These are phyloP conservation scores for Hipparchia semele DNA, from an alignment of 2,888 invertebrate genomes.

Conservation along the genomic window DNA sequence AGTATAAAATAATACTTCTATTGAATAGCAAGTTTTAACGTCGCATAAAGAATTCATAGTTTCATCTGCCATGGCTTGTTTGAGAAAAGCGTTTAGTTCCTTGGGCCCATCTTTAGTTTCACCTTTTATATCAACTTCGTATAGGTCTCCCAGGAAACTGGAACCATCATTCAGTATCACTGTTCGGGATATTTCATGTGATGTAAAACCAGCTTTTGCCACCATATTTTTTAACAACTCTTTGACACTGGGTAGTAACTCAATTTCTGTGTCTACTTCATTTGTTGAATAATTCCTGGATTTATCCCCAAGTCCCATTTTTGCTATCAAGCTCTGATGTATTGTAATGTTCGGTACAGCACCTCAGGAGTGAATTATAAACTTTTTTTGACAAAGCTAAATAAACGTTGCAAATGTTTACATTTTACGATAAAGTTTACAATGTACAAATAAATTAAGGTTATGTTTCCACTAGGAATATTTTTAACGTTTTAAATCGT, in stretches of 20 bases:
- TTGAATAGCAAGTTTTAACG: slow-evolving; percentile 46
- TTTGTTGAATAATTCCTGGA: not conserved
- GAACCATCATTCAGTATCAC: slow-evolving; percentile 52
- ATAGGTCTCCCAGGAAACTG: slow-evolving; percentile 54
- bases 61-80: slow-evolving; percentile 46
- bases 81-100: slow-evolving; percentile 57
- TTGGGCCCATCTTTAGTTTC: slow-evolving; percentile 49
- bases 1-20: slow-evolving; percentile 51
- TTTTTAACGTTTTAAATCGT: too few relatives aligned
- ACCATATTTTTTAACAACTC: slow-evolving; percentile 46
- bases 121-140: slow-evolving; percentile 55
- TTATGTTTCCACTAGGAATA: too few relatives aligned
- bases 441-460: too few relatives aligned
- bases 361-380: not conserved
- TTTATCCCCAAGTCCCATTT: too few relatives aligned
- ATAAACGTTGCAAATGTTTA: too few relatives aligned
- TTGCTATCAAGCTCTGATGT: not conserved
- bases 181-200: slow-evolving; percentile 44
- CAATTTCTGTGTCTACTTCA: slow-evolving; percentile 17
- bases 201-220: slow-evolving; percentile 45
- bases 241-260: slow-evolving; percentile 40
- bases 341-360: not conserved
- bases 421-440: too few relatives aligned
- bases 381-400: not conserved
- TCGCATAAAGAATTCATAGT: slow-evolving; percentile 42